Percentiles rank a stretch among this genome's conserved stretches.
phyloP scores from a whole-genome alignment of 2,797 vertebrate genomes.

The Gorsachius magnificus region DNA sequence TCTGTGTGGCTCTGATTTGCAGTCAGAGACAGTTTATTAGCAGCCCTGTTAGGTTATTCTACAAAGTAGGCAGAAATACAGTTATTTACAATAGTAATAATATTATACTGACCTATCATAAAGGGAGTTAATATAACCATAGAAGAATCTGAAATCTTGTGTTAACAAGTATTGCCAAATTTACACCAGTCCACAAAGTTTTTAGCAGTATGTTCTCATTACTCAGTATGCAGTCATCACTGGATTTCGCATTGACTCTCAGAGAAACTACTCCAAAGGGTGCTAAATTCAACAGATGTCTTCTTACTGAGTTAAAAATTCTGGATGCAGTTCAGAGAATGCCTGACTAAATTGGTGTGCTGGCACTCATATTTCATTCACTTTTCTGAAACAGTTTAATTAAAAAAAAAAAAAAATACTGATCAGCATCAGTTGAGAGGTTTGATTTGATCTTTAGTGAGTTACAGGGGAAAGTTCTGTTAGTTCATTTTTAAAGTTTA shows the following conservation, averaged over 20 bases:
- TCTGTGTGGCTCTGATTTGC: background rate
- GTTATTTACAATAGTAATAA: background rate
- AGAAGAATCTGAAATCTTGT: background rate
- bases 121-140: background rate
- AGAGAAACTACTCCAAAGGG: background rate
- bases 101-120: background rate
- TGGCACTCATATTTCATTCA: background rate
- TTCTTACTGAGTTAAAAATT: background rate
- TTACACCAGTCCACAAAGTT: background rate
- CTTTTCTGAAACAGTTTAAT: background rate
- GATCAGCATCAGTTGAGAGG: background rate
- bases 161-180: background rate
- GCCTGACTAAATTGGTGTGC: background rate
- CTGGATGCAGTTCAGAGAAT: background rate
- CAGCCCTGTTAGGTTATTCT: background rate
- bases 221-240: background rate
- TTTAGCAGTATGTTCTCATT: background rate
- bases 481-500: background rate
- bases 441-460: background rate
- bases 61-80: background rate
- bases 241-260: background rate
- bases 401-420: background rate
- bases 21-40: background rate
- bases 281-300: background rate
- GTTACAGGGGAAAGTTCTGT: background rate